Conservation (phyloP, 2,888 invertebrate species). For the Drosophila putrida region DNA sequence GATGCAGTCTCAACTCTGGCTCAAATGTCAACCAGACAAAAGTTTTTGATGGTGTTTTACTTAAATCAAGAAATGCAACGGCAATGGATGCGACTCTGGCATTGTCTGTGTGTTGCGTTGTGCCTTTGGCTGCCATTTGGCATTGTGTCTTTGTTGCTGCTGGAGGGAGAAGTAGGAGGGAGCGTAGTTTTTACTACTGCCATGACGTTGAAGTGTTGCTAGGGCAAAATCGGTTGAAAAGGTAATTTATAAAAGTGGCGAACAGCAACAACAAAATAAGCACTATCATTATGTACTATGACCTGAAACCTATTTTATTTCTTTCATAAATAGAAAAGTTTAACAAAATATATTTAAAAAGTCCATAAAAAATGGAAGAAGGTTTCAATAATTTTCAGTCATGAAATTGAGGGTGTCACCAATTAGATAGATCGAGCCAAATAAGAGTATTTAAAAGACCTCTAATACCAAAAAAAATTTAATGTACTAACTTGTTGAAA, state of each 20-base stretch:
- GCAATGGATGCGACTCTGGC: background rate
- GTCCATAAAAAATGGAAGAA: background rate
- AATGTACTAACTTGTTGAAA: background rate
- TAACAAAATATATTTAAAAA: background rate
- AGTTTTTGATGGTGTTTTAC: constrained; percentile 45
- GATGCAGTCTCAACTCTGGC: constrained; percentile 1
- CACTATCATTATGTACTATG: constrained; percentile 1
- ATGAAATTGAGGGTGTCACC: background rate
- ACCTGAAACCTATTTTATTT: background rate
- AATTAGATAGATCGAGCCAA: background rate
- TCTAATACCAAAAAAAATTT: too few species aligned
- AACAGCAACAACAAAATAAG: constrained; percentile 16
- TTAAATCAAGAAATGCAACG: constrained; percentile 47
- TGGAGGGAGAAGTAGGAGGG: background rate
- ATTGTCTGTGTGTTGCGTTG: constrained; percentile 28
- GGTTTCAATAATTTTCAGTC: background rate
- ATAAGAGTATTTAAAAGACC: too few species aligned
- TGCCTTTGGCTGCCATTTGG: constrained; percentile 53
- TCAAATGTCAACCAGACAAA: constrained; percentile 55
- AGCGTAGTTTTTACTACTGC: constrained; percentile 8
- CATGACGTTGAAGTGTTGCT: constrained; percentile 54
- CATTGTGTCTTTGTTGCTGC: constrained; percentile 32
- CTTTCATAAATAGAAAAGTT: constrained; percentile 4
- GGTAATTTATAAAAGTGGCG: constrained; percentile 66
- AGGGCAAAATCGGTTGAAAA: constrained; percentile 64